Conservation (phyloP, 2,113 vertebrate genomes). For the Seriola rivoliana region DNA sequence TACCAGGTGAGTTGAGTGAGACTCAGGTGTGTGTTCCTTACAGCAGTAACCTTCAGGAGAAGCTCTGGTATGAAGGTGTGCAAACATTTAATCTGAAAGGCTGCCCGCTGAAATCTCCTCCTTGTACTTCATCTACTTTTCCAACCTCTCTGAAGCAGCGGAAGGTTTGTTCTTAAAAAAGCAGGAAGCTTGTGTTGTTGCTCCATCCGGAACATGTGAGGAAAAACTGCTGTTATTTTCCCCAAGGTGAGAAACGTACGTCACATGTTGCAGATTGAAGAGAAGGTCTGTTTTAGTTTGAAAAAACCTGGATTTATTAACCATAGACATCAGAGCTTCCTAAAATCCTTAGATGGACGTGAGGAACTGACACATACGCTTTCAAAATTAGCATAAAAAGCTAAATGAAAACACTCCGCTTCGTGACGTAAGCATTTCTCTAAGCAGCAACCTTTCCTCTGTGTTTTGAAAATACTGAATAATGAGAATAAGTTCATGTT, state of each 20-base stretch:
- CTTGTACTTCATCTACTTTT: background rate
- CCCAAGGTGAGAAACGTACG: background rate
- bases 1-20: too few relatives aligned
- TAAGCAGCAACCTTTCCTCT: background rate
- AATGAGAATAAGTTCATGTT: slow-evolving; percentile 3
- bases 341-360: background rate
- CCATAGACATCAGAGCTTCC: background rate
- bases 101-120: background rate
- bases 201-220: background rate
- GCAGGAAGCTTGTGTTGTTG: background rate
- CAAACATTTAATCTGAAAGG: background rate
- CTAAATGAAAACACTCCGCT: background rate
- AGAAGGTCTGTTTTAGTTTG: background rate
- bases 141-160: background rate
- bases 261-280: background rate
- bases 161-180: background rate
- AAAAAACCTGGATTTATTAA: too few relatives aligned
- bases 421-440: rapidly evolving
- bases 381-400: background rate
- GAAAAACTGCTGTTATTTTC: background rate
- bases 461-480: background rate
- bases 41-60: background rate
- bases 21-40: background rate
- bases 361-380: background rate
- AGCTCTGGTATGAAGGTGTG: background rate